A percentile compares a stretch with the other conserved stretches of the same genome.
These are phyloP conservation scores for Seira ritae DNA, from an alignment of 2,888 invertebrate genomes.

Conservation along the genomic window DNA sequence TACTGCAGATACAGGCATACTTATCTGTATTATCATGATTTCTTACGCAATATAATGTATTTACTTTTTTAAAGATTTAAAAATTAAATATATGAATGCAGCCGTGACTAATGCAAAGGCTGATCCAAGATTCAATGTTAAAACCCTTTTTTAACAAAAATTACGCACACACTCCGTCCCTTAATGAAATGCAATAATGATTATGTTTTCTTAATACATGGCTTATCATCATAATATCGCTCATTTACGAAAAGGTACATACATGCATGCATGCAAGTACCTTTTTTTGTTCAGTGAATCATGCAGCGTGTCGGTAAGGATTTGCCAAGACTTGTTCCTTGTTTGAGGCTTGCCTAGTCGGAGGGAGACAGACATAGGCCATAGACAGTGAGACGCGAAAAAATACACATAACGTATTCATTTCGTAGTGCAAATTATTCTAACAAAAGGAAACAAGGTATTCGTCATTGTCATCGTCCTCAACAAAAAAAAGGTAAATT, in stretches of 20 bases:
- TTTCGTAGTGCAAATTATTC: background rate
- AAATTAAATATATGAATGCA: background rate
- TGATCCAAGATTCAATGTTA: constrained; percentile 26
- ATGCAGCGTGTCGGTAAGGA: constrained; percentile 40
- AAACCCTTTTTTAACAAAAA: background rate
- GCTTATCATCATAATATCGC: background rate
- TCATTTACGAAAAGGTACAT: background rate
- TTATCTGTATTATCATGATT: too few species aligned
- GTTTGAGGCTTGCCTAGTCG: background rate
- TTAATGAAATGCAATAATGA: background rate
- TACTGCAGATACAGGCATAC: too few species aligned
- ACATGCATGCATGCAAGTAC: too few species aligned
- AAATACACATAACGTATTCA: too few species aligned
- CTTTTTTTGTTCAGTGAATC: background rate
- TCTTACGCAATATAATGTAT: too few species aligned
- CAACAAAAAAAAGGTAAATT: constrained; percentile 6
- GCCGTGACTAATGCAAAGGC: background rate
- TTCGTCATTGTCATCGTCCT: background rate
- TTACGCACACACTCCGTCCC: background rate
- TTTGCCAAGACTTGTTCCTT: constrained; percentile 47
- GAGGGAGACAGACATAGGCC: too few species aligned
- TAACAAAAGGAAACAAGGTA: constrained; percentile 1
- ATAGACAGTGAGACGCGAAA: background rate
- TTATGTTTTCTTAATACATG: background rate
- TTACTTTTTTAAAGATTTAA: background rate